These are phyloP conservation scores for Lophius americanus DNA, from an alignment of 2,797 vertebrate species.

Conservation along the genomic window DNA sequence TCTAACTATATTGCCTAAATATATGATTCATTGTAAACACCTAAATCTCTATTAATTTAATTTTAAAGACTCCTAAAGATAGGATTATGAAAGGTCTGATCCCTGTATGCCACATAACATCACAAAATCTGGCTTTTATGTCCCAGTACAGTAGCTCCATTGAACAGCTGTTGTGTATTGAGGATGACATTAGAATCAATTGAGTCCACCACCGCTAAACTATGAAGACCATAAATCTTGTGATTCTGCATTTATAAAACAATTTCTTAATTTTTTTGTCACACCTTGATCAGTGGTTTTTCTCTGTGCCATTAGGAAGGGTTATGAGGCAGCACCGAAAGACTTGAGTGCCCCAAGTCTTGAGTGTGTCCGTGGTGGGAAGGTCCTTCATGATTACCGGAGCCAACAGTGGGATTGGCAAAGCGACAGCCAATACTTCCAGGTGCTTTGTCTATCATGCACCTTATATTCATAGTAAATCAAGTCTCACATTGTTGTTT, in stretches of 20 bases:
- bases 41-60: constrained; percentile 6
- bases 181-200: constrained; percentile 30
- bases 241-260: neutral
- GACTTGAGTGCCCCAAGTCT: constrained; percentile 69
- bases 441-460: neutral
- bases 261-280: neutral
- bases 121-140: constrained; percentile 63
- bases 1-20: neutral
- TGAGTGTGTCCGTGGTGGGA: constrained; percentile 78
- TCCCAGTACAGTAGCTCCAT: constrained; percentile 62
- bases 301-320: constrained; percentile 56
- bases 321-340: constrained; percentile 71
- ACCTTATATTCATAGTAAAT: neutral
- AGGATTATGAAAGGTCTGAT: constrained; percentile 39
- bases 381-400: constrained; percentile 82
- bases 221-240: neutral
- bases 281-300: neutral
- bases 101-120: constrained; percentile 39
- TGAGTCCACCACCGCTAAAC: constrained; percentile 6
- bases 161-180: constrained; percentile 59
- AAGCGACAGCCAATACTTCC: constrained; percentile 68
- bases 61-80: neutral
- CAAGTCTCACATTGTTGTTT: constrained; percentile 6
- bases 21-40: neutral
- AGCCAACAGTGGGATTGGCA: constrained; percentile 82